Evolutionary conservation across 1,140 invertebrate species (phyloP).

Genomic region (Bicyclus anynana): DNA sequence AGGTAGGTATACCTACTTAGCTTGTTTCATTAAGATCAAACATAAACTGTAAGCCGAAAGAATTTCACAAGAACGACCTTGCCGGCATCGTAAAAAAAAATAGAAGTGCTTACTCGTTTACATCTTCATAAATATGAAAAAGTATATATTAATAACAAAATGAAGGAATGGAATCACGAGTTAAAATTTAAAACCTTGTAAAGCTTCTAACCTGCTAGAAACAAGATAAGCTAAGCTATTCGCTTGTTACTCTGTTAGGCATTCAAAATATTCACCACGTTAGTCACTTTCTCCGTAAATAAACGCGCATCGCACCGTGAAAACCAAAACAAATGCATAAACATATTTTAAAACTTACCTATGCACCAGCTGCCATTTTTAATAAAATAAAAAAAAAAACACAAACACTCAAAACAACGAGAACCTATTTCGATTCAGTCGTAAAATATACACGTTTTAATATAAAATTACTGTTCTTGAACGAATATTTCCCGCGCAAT

Average conservation of each 20-base stretch:
- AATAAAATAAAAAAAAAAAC: neutral
- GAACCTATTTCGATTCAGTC: slow-evolving; percentile 1
- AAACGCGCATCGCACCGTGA: neutral
- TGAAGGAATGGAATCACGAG: too few relatives aligned
- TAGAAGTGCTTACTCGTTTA: too few relatives aligned
- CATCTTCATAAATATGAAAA: too few relatives aligned
- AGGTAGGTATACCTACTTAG: too few relatives aligned
- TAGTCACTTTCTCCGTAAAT: slow-evolving; percentile 10
- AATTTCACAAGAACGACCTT: too few relatives aligned
- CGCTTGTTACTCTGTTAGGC: neutral
- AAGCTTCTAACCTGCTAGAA: too few relatives aligned
- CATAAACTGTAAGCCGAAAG: too few relatives aligned
- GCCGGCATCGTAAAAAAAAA: too few relatives aligned
- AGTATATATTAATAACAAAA: too few relatives aligned
- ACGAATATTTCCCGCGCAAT: slow-evolving; percentile 27
- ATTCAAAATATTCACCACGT: neutral
- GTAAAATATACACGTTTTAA: neutral
- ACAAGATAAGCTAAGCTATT: neutral
- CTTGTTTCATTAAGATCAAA: too few relatives aligned
- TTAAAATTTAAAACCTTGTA: too few relatives aligned
- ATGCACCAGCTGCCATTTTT: neutral
- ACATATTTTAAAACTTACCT: neutral
- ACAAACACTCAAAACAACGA: neutral
- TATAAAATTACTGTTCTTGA: slow-evolving; percentile 15
- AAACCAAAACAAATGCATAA: neutral